Base-by-base conservation (phyloP, 2,113 vertebrate species). In the human (Homo sapiens) region DNA sequence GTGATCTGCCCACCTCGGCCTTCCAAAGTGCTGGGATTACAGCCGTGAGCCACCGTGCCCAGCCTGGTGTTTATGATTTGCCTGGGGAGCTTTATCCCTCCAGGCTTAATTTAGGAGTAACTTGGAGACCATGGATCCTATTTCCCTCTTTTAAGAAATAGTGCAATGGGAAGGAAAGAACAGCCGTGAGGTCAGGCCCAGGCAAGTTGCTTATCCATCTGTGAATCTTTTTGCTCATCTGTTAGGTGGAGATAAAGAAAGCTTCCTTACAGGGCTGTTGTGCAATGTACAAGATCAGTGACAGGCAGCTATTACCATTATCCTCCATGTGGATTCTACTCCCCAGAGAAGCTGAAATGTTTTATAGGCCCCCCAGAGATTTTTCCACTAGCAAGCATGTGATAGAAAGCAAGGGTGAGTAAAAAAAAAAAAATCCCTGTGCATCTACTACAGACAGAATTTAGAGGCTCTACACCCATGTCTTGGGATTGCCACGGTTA, bases 191-290 rank as follows among this genome's bases (percentile, higher is more conserved):
- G 52, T 64, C 80, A 22, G 27, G 75, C 43, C 43, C 27, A 48
- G 66, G 27, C 30, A 81, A 9, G 22, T 82, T 5, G 27, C 72
- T 87, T 35, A 72, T 76, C 68, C 50, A 4, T 90, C 38, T 94
- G 57, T 89, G 78, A 70, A 66, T 94, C 27, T 82, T 8, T 91
- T 57, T 94, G 64, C 57, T 93, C 55, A 25, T 90, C 64, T 96
- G 40, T 83, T 61, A 89, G 64, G 22, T n/a, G 50, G 35, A 89
- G 59, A 85, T 59, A 78, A 81, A 14, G 68, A 72, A 38, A n/a
- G 18, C 75, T 75, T 80, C 32, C 68, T 59, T 45, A 27, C 10
- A 35, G 59, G 66, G 68, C 55, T 17, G 20, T 73, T 90, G n/a
- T 93, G 64, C 38, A 78, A 14, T 57, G 2, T 89, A 8, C 20